Conservation (phyloP, 1,140 invertebrate genomes). For the Penaeus japonicus region DNA sequence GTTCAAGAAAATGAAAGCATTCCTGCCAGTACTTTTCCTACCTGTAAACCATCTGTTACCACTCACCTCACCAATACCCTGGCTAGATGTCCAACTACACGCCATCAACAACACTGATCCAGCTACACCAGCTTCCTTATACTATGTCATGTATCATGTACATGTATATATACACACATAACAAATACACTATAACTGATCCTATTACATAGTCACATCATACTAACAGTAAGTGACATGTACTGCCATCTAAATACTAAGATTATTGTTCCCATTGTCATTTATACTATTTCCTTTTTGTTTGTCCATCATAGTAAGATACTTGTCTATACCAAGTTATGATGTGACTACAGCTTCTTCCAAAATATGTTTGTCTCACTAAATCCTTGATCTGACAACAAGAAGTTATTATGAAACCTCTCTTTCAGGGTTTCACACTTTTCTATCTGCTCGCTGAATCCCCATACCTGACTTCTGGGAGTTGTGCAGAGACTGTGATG, state of each 20-base stretch:
- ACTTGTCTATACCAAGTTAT: too few species aligned
- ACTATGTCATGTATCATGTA: not conserved
- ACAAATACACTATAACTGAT: not conserved
- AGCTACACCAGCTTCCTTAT: slow-evolving; percentile 1
- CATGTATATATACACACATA: slow-evolving; percentile 1
- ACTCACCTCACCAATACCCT: slow-evolving; percentile 16
- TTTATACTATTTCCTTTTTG: too few species aligned
- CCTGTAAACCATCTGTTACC: not conserved
- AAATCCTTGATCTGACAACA: too few species aligned
- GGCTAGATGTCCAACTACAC: not conserved
- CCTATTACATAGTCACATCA: not conserved
- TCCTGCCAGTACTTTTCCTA: not conserved
- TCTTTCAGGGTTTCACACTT: too few species aligned
- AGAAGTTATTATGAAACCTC: too few species aligned
- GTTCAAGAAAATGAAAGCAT: not conserved
- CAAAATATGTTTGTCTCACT: too few species aligned
- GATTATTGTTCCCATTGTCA: too few species aligned
- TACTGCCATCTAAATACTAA: too few species aligned
- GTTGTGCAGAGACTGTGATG: slow-evolving; percentile 47
- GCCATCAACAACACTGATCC: not conserved
- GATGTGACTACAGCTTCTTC: too few species aligned
- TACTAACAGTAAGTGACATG: not conserved
- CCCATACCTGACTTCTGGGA: slow-evolving; percentile 40
- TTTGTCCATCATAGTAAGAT: too few species aligned
- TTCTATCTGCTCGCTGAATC: not conserved